A percentile compares a stretch with the other conserved stretches of the same genome.
Conservation (phyloP, 23 tunicate species). For the Ciona savignyi region DNA sequence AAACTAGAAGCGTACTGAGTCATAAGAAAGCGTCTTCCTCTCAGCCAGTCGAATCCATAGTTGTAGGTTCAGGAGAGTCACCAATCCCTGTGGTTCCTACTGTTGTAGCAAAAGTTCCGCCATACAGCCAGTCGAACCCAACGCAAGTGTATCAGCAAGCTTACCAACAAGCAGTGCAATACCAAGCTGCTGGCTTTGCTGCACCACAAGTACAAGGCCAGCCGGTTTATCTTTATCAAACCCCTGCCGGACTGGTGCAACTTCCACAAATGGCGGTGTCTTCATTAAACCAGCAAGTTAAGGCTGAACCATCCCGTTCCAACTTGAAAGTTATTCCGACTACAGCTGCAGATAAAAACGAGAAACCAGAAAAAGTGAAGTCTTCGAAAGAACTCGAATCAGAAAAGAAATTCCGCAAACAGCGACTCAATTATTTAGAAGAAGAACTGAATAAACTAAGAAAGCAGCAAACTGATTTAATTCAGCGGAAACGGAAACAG, state of each 20-base stretch:
- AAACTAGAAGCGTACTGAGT: neutral
- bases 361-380: neutral
- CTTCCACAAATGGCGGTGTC: slow-evolving; percentile 13
- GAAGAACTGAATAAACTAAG: slow-evolving; percentile 63
- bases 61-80: neutral
- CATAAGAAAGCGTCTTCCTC: neutral
- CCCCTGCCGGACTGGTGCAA: neutral
- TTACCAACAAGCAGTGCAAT: neutral
- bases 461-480: slow-evolving; percentile 49
- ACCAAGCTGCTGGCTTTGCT: neutral
- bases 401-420: slow-evolving; percentile 46
- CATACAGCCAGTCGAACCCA: neutral
- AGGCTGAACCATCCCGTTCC: neutral
- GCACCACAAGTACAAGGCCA: slow-evolving; percentile 2
- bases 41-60: neutral
- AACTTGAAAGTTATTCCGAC: slow-evolving; percentile 1
- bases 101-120: neutral
- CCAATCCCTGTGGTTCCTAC: neutral
- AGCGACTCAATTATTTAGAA: slow-evolving; percentile 58
- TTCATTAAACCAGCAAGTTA: neutral
- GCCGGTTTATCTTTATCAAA: neutral
- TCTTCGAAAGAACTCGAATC: neutral
- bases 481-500: slow-evolving; percentile 41
- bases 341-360: neutral
- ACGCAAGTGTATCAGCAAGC: neutral